Base-by-base conservation (phyloP, 37 sponge, comb jelly and placozoan genomes). In the Corticium candelabrum region DNA sequence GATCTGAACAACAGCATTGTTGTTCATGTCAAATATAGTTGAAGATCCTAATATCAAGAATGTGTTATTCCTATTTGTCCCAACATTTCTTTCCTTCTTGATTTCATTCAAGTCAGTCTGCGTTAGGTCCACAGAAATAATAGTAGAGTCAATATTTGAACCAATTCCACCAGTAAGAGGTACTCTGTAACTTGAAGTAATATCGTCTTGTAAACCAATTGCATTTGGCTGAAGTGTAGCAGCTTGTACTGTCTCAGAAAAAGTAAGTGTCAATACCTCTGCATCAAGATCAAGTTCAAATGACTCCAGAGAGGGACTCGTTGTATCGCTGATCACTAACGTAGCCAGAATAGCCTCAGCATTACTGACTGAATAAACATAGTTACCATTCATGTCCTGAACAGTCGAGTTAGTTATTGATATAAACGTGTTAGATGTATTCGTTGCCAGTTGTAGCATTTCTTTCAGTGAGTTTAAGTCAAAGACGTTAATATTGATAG, bases 381-480 rank as follows among this genome's bases (percentile, higher is more conserved):
- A 34, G 67, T 89, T 89, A 29, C 41, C 62, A n/a, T 71, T 83
- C 85, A 84, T 89, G 62, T 92, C 93, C n/a, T 4, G 7, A 1
- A 84, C 85, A 33, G 89, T 68, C 33, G 68, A 30, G 3, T 80
- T 38, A 15, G 82, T 82, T 32, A 70, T 35, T 32, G 5, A 32
- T 34, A 70, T 30, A 32, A 35, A 70, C 35, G 91, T 82, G 79
- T 88, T 86, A 34, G 73, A 57, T 5, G 21, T 69, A 33, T 33
- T 31, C 0, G 87, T 88, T 30, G 91, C 91, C n/a, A 94, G 37
- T 1, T 35, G 74, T 33, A 80, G 79, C 1, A 78, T 43, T 27
- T 82, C 62, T 71, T 94, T 94, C 50, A 94, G 68, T 27, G 32
- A 39, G 72, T 94, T 94, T 33, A 94, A 82, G 40, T 94, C 95